A percentile compares a stretch with the other conserved stretches of the same genome.
Evolutionary conservation across 2,797 vertebrate genomes (phyloP).

Genomic region (Leucoraja ocellata): DNA sequence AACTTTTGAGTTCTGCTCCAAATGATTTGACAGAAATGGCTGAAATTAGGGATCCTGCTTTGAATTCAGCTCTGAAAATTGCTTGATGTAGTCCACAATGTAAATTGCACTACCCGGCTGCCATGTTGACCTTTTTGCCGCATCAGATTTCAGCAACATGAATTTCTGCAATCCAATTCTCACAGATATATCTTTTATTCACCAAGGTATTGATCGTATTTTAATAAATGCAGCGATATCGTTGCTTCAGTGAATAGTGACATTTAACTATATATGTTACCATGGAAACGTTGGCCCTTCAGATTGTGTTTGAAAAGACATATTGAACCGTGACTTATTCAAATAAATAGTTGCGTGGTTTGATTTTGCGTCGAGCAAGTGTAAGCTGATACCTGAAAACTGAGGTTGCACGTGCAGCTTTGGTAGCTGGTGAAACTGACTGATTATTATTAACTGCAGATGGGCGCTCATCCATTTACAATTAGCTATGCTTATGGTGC

Average conservation of each 20-base stretch:
- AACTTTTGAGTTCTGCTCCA: background rate
- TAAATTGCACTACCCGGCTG: background rate
- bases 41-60: background rate
- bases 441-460: slow-evolving; percentile 38
- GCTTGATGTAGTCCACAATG: background rate
- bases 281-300: background rate
- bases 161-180: background rate
- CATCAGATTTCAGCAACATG: background rate
- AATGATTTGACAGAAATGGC: background rate
- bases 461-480: slow-evolving; percentile 30
- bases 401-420: slow-evolving; percentile 17
- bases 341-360: background rate
- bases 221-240: background rate
- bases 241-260: background rate
- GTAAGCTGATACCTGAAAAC: slow-evolving; percentile 18
- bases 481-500: slow-evolving; percentile 30
- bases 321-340: background rate
- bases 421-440: slow-evolving; percentile 27
- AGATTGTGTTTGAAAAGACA: background rate
- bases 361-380: background rate
- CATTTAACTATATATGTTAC: background rate
- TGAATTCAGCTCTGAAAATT: background rate
- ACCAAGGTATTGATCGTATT: background rate
- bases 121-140: background rate
- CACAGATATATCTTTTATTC: background rate